Base-by-base conservation (phyloP, 1,140 invertebrate genomes). In the Cotesia vestalis region DNA sequence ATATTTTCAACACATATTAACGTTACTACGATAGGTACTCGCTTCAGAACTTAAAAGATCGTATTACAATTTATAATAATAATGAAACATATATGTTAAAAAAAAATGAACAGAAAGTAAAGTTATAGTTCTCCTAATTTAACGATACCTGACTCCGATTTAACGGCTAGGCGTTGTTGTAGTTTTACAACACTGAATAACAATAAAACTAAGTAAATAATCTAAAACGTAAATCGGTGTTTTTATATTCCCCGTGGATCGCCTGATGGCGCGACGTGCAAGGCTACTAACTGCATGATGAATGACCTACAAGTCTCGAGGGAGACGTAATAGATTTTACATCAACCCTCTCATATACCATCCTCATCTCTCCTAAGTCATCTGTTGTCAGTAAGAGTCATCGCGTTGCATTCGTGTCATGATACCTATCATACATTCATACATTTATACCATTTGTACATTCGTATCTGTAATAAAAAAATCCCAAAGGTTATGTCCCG, bases 261-360 rank as follows among this genome's bases (percentile, higher is more conserved):
- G n/a, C 17, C 14, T 27, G 61, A n/a, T 63, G 40, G 64, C 34
- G 51, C 55, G 53, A 36, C 12, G 35, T 55, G 55, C 63, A 46
- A 53, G 66, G 36, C 68, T 66, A 57, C 53, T 63, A 72, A 72
- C 72, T 70, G 68, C 67, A 72, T 20, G 60, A 71, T 74, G 73
- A 75, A 73, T 55, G 71, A 74, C 55, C 70, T 35, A 59, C 34
- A 73, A 20, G 11, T 40, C 66, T 69, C 57, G 9, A 51, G 69
- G 66, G 72, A 75, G 40, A 68, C 52, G 51, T 76, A 76, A 75
- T 73, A 69, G 69, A 76, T 75, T 69, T 34, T 52, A 63, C 63
- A 69, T 77, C 71, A 67, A 73, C 53, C 34, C 40, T 46, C 40
- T 46, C 60, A 72, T 66, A 64, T 57, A 72, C 71, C 62, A 53